These are phyloP conservation scores for Ophioninae sp. DNA, from an alignment of 2,888 invertebrate species.

Conservation along the genomic window DNA sequence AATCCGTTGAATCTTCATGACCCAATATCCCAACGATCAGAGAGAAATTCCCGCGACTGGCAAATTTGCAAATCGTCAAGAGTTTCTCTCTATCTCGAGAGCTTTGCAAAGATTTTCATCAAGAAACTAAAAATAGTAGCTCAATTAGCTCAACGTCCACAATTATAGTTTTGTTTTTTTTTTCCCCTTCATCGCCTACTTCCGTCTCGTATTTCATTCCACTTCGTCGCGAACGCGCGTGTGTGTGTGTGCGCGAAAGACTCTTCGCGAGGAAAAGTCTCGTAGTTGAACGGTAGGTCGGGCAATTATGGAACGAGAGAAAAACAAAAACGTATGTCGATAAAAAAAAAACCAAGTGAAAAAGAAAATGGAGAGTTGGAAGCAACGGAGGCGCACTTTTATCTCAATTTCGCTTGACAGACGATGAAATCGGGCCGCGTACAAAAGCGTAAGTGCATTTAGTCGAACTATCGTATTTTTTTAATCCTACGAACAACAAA, in stretches of 20 bases:
- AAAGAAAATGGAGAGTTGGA: neutral
- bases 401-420: neutral
- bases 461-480: conserved; percentile 1
- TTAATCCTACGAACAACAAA: neutral
- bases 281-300: conserved; percentile 9
- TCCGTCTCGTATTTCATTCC: conserved; percentile 38
- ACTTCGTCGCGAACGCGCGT: neutral
- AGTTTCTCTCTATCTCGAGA: too few species aligned
- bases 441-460: neutral
- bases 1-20: neutral
- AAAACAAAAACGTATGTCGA: neutral
- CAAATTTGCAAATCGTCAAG: too few species aligned
- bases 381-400: neutral
- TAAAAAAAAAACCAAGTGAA: neutral
- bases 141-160: neutral
- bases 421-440: conserved; percentile 1
- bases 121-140: neutral
- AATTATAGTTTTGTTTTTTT: neutral
- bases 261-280: conserved; percentile 3
- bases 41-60: neutral
- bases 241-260: neutral
- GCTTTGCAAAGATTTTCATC: too few species aligned
- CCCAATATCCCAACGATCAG: neutral
- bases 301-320: neutral
- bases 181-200: neutral